Conservation (phyloP, 2,797 vertebrate species). For the Podargus strigoides region DNA sequence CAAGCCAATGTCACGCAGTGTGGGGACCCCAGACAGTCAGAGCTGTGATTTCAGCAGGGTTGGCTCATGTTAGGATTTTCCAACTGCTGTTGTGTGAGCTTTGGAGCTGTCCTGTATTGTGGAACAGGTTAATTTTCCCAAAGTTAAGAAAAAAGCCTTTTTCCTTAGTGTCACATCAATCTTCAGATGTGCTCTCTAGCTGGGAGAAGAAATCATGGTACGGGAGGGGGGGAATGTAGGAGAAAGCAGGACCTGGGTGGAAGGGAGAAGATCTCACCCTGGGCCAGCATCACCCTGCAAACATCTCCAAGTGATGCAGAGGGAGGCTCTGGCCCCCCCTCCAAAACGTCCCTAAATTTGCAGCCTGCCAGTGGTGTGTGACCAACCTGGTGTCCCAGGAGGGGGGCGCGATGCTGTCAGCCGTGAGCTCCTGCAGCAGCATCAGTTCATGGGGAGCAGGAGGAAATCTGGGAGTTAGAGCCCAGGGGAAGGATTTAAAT, state of each 20-base stretch:
- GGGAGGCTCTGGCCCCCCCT: not conserved
- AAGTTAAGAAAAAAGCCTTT: not conserved
- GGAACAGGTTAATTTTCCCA: not conserved
- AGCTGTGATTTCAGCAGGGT: not conserved
- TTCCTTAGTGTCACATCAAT: not conserved
- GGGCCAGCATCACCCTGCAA: no score
- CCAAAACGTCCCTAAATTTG: not conserved
- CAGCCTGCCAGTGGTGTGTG: not conserved
- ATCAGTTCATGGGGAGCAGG: not conserved
- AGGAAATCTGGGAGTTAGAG: not conserved
- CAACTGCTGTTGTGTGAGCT: not conserved
- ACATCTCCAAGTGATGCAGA: no score
- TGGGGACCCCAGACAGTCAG: not conserved
- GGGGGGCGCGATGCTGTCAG: not conserved
- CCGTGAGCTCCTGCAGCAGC: not conserved
- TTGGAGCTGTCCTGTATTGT: not conserved
- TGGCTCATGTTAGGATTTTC: not conserved
- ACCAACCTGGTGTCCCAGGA: fast-evolving
- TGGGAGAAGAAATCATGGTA: not conserved
- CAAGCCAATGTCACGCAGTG: fast-evolving
- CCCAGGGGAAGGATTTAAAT: not conserved
- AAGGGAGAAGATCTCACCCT: not conserved
- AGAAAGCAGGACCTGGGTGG: not conserved
- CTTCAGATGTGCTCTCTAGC: not conserved
- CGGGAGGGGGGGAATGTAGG: no score